These are phyloP conservation scores for Ictidomys tridecemlineatus DNA, from an alignment of 2,113 vertebrate species.

Conservation along the genomic window DNA sequence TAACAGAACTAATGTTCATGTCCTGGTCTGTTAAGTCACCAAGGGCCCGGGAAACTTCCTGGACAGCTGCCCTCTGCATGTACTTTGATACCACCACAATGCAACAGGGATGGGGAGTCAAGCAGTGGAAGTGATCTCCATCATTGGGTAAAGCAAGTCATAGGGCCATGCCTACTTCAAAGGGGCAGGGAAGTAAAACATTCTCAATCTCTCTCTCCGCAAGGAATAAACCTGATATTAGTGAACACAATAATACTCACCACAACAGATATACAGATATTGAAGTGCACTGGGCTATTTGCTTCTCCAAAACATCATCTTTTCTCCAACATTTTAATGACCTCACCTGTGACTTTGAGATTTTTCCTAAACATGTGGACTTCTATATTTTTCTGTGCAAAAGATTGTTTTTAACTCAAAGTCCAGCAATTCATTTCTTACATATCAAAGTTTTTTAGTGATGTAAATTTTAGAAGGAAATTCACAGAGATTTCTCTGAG, in stretches of 20 bases:
- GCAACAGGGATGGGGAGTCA: neutral
- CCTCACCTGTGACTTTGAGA: neutral
- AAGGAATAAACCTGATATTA: neutral
- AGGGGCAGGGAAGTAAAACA: neutral
- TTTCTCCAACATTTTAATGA: neutral
- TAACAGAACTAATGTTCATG: neutral
- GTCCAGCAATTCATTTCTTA: neutral
- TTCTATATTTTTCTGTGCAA: neutral
- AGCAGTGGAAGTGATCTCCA: rapidly evolving
- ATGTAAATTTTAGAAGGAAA: neutral
- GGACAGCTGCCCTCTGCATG: neutral
- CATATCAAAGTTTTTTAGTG: neutral
- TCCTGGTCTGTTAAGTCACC: neutral
- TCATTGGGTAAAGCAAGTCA: neutral
- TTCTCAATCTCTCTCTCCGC: neutral
- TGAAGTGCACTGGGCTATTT: neutral
- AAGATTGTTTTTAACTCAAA: neutral
- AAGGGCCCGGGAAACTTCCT: neutral
- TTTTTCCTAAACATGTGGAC: neutral
- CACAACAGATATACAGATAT: neutral
- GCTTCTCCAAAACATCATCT: neutral
- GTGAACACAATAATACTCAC: neutral
- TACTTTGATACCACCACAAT: neutral
- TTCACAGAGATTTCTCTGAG: neutral
- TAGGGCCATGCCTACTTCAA: too few relatives aligned